Conservation (phyloP, 2,888 invertebrate genomes). For the Nomada lathburiana region DNA sequence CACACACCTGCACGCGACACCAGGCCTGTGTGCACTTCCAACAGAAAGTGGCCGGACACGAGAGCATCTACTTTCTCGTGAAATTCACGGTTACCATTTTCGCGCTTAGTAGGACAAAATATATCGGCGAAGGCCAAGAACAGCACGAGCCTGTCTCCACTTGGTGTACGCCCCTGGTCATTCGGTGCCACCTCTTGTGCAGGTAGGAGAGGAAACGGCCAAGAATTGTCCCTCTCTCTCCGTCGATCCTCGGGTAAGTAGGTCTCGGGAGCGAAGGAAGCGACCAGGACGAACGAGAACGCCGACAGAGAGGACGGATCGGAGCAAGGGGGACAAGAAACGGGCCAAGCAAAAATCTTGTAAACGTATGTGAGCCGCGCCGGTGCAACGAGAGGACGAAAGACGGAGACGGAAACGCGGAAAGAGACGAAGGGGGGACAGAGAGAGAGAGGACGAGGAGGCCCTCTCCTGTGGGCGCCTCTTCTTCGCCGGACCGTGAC, state of each 20-base stretch:
- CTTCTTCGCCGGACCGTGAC: conserved; percentile 72
- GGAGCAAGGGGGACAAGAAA: conserved; percentile 46
- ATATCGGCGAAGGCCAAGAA: conserved; percentile 10
- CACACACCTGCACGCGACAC: not conserved
- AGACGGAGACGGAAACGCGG: no score
- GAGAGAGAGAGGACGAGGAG: not conserved
- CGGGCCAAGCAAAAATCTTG: conserved; percentile 56
- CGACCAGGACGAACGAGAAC: conserved; percentile 33
- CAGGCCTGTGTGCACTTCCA: conserved; percentile 12
- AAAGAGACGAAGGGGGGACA: not conserved
- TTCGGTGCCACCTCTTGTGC: conserved; percentile 44
- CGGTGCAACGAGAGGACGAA: no score
- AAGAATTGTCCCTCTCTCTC: conserved; percentile 56
- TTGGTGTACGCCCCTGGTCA: conserved; percentile 55
- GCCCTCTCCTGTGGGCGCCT: conserved; percentile 45
- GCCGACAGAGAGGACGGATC: conserved; percentile 7
- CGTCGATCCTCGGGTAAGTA: conserved; percentile 73
- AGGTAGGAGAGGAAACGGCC: conserved; percentile 13
- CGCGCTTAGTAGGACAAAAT: conserved; percentile 54
- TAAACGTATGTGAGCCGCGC: conserved; percentile 48
- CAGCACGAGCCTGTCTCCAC: not conserved
- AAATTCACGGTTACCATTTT: conserved; percentile 46
- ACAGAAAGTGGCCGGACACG: conserved; percentile 29
- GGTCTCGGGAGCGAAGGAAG: conserved; percentile 73
- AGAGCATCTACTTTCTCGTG: conserved; percentile 46